Base-by-base conservation (phyloP, 2,888 invertebrate genomes). In the Cenopis cana region DNA sequence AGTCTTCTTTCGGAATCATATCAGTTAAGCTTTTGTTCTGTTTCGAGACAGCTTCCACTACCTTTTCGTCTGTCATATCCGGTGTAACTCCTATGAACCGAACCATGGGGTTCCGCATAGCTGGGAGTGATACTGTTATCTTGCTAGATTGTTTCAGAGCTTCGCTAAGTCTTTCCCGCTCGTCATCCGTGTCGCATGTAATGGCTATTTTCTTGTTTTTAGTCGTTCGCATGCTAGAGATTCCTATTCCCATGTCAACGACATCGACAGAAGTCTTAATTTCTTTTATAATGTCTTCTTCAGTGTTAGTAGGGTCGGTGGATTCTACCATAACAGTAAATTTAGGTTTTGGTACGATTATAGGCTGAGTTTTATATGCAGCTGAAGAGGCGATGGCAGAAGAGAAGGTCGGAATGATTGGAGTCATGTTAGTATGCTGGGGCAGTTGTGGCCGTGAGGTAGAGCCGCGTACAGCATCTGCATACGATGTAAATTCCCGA, bases 171-270 rank as follows among this genome's bases (percentile, higher is more conserved):
- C 49, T 49, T n/a, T 49, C n/a, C 8, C 49, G 49, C 1, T 49
- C 49, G 49, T 49, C n/a, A 9, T 49, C 49, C 17, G 49, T n/a
- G 49, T 49, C 49, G 17, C 49, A 49, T n/a, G 49, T n/a, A n/a
- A 49, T 49, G 54, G 54, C 54, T n/a, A 54, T 18, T 54, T 54
- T 54, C 2, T 54, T 54, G 14, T 54, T 54, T 54, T 14, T 54
- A 14, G 54, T 54, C 5, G 14, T 24, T 29, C 29, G 54, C 54
- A 54, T 54, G 29, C 54, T 29, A 14, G 54, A 24, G 12, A 54
- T 54, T 12, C 54, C 54, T 54, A 54, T 54, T 5, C 54, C 54
- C 54, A 54, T 54, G 14, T 54, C 14, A n/a, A 54, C 11, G 1
- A 54, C 54, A 54, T 54, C 54, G 24, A 52, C 52, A 49, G 17